Evolutionary conservation across 2,113 vertebrate genomes (phyloP), one percentile per base, ranked within the genome.

Genomic region (Ardeotis arabs): DNA sequence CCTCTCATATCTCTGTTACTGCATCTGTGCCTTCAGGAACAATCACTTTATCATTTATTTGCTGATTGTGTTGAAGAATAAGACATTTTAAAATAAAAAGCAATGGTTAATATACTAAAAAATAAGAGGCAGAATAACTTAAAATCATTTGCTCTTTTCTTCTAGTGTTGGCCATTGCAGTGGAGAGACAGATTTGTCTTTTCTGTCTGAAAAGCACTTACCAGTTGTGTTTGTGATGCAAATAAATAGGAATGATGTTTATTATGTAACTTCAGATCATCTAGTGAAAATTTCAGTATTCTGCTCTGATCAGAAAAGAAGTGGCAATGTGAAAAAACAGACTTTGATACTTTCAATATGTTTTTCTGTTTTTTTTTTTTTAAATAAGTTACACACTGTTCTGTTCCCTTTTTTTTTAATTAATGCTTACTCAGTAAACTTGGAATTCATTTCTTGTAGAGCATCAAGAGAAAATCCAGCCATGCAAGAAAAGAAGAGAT

Each of bases 401-500:
- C 12, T 0, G 1, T 69, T 93, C 29, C 7, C 67, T 63, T 58
- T 67, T 63, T 37, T 35, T 72, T 52, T 22, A 41, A 33, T 87
- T 84, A 33, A 81, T 90, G 63, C 59, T 95, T 66, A 68, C 49
- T 78, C 49, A 91, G 31, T 94, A 69, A 95, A 87, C 25, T 93
- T 93, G 73, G 41, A 79, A 85, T 76, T 92, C 21, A 18, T 97
- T 92, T 96, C 76, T 95, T 96, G 9, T 95, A 99, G 99, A 86
- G 99, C 99, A 41, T 99, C 99, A 20, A 98, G 99, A 97, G 99
- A 99, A 97, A 99, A 99, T 93, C 99, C 99, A 93, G 93, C 98
- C 89, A 98, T 99, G 97, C 98, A 99, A 62, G 99, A 99, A 97
- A 99, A 99, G 98, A 99, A 99, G 98, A 99, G 99, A 90, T 99